These are phyloP conservation scores for Dasyprocta punctata DNA, from an alignment of 2,113 vertebrate genomes.

Conservation along the genomic window DNA sequence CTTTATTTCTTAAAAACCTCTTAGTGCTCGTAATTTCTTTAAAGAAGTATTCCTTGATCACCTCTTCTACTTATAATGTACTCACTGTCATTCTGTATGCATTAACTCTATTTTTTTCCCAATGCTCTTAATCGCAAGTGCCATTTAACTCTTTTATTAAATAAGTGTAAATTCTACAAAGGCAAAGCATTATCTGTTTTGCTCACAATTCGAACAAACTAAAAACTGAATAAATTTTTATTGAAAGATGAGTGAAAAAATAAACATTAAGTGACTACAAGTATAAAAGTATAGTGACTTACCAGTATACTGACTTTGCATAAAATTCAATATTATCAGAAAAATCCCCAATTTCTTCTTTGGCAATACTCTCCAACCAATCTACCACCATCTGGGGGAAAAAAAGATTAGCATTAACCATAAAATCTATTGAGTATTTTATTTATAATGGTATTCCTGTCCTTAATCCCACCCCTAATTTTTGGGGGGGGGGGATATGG, in stretches of 20 bases:
- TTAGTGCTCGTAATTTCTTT: not conserved
- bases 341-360: constrained; percentile 97
- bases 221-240: constrained; percentile 27
- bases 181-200: constrained; percentile 22
- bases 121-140: constrained; percentile 1
- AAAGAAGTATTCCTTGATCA: not conserved
- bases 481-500: not conserved
- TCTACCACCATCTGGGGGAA: constrained; percentile 94
- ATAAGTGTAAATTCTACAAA: constrained; percentile 40
- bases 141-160: not conserved
- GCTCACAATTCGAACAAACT: constrained; percentile 20
- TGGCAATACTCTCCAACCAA: constrained; percentile 98
- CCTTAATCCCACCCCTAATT: not conserved
- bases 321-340: constrained; percentile 99
- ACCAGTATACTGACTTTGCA: constrained; percentile 98
- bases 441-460: not conserved
- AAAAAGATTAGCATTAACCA: constrained; percentile 65
- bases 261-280: constrained; percentile 11
- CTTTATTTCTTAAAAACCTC: not conserved
- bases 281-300: constrained; percentile 80
- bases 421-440: constrained; percentile 20
- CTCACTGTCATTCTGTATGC: not conserved
- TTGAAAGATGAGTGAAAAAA: constrained; percentile 42
- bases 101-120: not conserved
- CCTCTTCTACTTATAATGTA: not conserved